Conservation (phyloP, 2,113 vertebrate species). For the Dipodomys spectabilis region DNA sequence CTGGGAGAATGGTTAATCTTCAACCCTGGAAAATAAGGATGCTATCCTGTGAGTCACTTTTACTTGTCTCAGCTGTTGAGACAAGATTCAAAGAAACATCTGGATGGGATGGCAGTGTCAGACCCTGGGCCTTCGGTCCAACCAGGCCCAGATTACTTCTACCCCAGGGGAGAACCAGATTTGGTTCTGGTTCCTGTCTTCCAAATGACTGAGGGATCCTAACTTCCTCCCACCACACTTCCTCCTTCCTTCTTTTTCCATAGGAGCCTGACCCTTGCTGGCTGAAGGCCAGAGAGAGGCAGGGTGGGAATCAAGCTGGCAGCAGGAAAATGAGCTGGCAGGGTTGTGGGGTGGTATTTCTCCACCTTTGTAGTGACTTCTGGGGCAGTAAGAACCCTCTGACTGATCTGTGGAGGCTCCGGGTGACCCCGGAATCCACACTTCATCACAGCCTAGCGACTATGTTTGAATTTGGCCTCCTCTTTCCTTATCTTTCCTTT, state of each 20-base stretch:
- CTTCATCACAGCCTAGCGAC: neutral
- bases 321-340: neutral
- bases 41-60: constrained; percentile 40
- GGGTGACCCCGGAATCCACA: neutral
- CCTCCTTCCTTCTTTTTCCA: neutral
- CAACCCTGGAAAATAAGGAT: neutral
- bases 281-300: neutral
- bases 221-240: neutral
- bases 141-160: neutral
- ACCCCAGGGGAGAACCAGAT: neutral
- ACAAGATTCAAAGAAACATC: constrained; percentile 8
- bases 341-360: neutral
- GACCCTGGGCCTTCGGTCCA: fast-evolving
- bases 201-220: fast-evolving
- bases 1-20: neutral
- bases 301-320: neutral
- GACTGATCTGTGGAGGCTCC: neutral
- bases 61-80: constrained; percentile 28
- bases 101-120: neutral
- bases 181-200: neutral
- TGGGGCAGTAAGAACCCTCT: neutral
- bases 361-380: neutral
- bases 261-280: too few species aligned
- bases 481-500: neutral
- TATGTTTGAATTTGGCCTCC: neutral